Conservation (phyloP, 2,113 vertebrate species). For the Gallinago jamesoni region DNA sequence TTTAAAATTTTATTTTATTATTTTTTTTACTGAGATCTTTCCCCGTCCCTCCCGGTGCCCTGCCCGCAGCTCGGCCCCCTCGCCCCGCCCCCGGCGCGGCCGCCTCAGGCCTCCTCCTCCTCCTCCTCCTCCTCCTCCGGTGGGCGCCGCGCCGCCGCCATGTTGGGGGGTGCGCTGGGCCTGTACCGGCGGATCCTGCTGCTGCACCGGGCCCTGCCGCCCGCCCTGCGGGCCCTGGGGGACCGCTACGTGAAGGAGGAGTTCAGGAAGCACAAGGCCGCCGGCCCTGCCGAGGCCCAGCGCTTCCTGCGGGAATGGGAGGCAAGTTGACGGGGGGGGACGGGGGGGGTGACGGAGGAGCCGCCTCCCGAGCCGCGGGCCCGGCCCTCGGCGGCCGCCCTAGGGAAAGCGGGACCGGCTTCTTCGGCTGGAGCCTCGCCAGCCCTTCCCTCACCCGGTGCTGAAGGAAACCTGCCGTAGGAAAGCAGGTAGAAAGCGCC, state of each 20-base stretch:
- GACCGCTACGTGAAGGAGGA: constrained; percentile 92
- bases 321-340: constrained; percentile 72
- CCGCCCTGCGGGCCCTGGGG: constrained; percentile 82
- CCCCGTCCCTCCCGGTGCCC: too few species aligned
- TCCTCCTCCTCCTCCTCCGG: too few species aligned
- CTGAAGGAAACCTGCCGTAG: rapidly evolving
- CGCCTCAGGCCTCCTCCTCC: not conserved
- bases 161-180: not conserved
- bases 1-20: too few species aligned
- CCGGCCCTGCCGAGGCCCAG: constrained; percentile 70
- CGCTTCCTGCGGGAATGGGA: constrained; percentile 89
- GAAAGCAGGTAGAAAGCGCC: not conserved
- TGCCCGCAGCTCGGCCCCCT: not conserved
- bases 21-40: not conserved
- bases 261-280: constrained; percentile 82
- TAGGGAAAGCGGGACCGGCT: not conserved
- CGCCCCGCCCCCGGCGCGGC: not conserved
- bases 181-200: constrained; percentile 84
- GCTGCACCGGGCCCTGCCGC: constrained; percentile 84
- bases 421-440: not conserved
- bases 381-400: not conserved
- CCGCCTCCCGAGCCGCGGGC: not conserved
- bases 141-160: not conserved
- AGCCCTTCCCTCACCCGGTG: not conserved
- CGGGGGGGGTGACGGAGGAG: too few species aligned